Evolutionary conservation across 2,113 vertebrate genomes (phyloP).

Genomic region (Apeltes quadracus): DNA sequence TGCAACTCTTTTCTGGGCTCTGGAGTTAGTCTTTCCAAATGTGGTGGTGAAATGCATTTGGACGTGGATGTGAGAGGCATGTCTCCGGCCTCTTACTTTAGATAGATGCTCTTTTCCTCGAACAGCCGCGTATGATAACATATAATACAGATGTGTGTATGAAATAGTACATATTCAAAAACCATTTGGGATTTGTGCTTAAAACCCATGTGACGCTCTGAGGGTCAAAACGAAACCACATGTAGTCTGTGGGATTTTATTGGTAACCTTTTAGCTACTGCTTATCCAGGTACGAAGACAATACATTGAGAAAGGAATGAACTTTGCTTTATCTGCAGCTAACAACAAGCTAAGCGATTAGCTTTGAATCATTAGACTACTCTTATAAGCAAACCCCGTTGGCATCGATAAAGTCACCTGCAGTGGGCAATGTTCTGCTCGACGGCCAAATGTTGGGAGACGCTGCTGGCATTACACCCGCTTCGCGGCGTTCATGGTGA

Average conservation of each 20-base stretch:
- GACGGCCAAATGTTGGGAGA: not conserved
- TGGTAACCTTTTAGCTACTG: not conserved
- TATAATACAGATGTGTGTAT: not conserved
- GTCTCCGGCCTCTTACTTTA: constrained; percentile 7
- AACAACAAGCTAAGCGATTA: not conserved
- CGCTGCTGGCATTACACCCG: not conserved
- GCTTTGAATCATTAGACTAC: not conserved
- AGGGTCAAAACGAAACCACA: constrained; percentile 2
- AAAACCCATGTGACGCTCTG: not conserved
- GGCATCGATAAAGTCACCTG: not conserved
- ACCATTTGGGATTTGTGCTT: not conserved
- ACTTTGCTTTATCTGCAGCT: not conserved
- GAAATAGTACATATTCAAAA: not conserved
- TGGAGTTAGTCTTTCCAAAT: constrained; percentile 37
- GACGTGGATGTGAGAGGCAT: constrained; percentile 35
- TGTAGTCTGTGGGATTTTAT: not conserved
- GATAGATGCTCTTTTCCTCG: not conserved
- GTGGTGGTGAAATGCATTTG: constrained; percentile 32
- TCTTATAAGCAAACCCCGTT: not conserved
- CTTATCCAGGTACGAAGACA: not conserved
- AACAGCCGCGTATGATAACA: not conserved
- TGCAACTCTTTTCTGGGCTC: constrained; percentile 57
- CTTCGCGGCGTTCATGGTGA: too few species aligned
- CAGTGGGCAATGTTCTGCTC: not conserved
- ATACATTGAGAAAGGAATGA: not conserved